A percentile compares a stretch with the other conserved stretches of the same genome.
Conservation (phyloP, 2,113 vertebrate species). For the Microcebus jonahi region DNA sequence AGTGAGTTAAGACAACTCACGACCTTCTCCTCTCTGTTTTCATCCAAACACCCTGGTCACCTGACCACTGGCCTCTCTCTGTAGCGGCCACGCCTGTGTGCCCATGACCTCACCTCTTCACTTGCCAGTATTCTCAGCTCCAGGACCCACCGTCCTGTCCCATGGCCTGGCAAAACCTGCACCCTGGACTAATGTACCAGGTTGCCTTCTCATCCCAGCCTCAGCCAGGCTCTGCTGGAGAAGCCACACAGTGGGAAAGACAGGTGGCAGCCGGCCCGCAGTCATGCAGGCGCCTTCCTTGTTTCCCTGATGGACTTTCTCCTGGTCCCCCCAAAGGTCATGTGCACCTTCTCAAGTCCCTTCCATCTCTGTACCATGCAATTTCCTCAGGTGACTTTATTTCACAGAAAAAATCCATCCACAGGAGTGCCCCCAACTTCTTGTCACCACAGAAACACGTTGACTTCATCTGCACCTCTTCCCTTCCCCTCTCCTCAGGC, state of each 20-base stretch:
- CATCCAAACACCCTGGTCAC: background rate
- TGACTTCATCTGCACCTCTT: background rate
- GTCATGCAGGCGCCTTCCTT: background rate
- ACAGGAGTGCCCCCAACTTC: background rate
- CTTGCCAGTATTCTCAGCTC: background rate
- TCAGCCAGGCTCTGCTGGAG: accelerated
- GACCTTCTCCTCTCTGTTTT: background rate
- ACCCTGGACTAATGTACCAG: accelerated
- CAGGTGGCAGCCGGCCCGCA: no score
- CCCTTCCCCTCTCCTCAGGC: background rate
- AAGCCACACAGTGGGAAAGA: background rate
- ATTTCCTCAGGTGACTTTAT: background rate
- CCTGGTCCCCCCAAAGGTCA: background rate
- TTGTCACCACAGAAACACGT: background rate
- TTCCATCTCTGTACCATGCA: background rate
- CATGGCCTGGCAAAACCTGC: background rate
- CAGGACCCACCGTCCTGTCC: no score
- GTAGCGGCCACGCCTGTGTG: background rate
- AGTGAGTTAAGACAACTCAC: background rate
- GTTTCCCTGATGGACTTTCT: background rate
- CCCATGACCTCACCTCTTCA: background rate
- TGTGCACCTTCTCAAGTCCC: background rate
- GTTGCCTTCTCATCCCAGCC: accelerated
- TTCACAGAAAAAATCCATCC: background rate
- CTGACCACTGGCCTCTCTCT: background rate